These are phyloP conservation scores for Tetheella fluctuosa DNA, from an alignment of 2,888 invertebrate genomes.

Conservation along the genomic window DNA sequence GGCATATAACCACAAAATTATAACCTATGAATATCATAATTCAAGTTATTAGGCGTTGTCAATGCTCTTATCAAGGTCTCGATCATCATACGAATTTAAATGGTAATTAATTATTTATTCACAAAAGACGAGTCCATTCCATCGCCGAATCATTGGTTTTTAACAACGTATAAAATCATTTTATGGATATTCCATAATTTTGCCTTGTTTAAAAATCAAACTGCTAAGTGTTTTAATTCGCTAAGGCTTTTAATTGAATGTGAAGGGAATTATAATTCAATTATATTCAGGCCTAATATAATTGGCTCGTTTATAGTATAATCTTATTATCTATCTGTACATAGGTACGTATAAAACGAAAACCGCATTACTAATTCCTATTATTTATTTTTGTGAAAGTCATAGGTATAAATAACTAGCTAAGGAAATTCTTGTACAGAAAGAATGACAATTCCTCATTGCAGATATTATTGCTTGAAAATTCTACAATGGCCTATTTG, in stretches of 20 bases:
- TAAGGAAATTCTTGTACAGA: background rate
- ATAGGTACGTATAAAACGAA: too few species aligned
- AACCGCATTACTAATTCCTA: too few species aligned
- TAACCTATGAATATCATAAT: background rate
- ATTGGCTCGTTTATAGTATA: too few species aligned
- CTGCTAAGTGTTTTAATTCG: too few species aligned
- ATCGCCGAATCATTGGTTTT: background rate
- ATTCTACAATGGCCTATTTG: slow-evolving; percentile 17
- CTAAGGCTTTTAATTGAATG: too few species aligned
- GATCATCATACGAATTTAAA: background rate
- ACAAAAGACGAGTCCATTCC: background rate
- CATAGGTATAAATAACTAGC: too few species aligned
- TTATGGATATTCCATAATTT: background rate
- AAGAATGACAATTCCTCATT: background rate
- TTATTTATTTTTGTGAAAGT: too few species aligned
- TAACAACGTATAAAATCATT: background rate
- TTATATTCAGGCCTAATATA: too few species aligned
- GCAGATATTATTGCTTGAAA: too few species aligned
- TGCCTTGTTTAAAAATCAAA: too few species aligned
- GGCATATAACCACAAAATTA: background rate
- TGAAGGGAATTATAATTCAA: too few species aligned
- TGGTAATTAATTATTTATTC: background rate
- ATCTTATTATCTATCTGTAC: too few species aligned
- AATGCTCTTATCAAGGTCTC: slow-evolving; percentile 21
- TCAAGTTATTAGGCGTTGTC: slow-evolving; percentile 20